These are phyloP conservation scores for Cairina moschata DNA, from an alignment of 2,113 vertebrate genomes.

Conservation along the genomic window DNA sequence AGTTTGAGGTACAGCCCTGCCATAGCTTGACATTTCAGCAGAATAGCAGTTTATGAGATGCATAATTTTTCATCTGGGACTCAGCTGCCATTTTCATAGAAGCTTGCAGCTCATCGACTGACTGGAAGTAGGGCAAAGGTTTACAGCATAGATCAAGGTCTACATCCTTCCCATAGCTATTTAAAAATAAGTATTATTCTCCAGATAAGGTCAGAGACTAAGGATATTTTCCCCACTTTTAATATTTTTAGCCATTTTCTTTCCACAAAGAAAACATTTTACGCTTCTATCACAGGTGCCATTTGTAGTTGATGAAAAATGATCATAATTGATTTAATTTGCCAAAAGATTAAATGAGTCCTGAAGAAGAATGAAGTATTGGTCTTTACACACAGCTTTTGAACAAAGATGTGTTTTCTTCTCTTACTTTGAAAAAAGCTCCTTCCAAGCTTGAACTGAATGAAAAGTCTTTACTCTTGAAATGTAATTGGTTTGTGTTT, in stretches of 20 bases:
- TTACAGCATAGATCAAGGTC: conserved; percentile 71
- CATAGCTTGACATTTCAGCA: conserved; percentile 84
- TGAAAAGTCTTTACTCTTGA: conserved; percentile 61
- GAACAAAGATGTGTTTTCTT: conserved; percentile 67
- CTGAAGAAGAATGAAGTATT: conserved; percentile 50
- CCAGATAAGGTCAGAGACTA: conserved; percentile 7
- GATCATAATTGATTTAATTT: conserved; percentile 44
- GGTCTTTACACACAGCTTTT: conserved; percentile 32
- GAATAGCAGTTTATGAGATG: conserved; percentile 84
- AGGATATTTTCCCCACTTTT: neutral
- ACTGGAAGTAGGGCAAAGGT: conserved; percentile 78
- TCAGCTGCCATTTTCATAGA: conserved; percentile 79
- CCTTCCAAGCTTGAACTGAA: conserved; percentile 65
- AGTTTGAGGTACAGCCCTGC: conserved; percentile 80
- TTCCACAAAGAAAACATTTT: neutral
- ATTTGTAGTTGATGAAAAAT: conserved; percentile 26
- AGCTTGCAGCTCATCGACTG: conserved; percentile 72
- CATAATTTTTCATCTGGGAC: conserved; percentile 85
- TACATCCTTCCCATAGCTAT: conserved; percentile 55
- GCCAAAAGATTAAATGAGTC: conserved; percentile 45
- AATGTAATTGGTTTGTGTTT: conserved; percentile 54
- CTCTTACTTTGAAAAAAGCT: conserved; percentile 43
- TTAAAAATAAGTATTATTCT: conserved; percentile 64
- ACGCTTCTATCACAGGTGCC: neutral
- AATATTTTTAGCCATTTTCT: neutral